A percentile compares a stretch with the other conserved stretches of the same genome.
Evolutionary conservation across 2,113 vertebrate genomes (phyloP).

Genomic region (Saccopteryx leptura): DNA sequence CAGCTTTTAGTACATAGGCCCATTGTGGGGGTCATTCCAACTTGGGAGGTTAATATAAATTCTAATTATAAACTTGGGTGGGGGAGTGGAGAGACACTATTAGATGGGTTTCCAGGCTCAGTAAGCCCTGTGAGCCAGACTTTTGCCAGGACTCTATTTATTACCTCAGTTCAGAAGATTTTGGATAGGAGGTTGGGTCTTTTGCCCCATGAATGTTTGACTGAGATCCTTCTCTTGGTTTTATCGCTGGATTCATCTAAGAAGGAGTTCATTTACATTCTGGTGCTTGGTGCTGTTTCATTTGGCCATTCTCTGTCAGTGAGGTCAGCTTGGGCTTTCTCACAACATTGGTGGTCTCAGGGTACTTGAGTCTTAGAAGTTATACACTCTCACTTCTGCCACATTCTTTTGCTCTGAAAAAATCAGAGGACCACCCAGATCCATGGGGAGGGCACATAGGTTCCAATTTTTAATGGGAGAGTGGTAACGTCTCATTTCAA

Average conservation of each 20-base stretch:
- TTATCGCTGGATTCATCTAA: not conserved
- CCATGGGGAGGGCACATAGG: not conserved
- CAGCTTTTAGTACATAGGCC: not conserved
- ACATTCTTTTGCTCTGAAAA: constrained; percentile 24
- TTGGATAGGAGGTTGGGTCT: not conserved
- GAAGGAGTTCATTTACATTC: not conserved
- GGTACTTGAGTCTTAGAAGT: constrained; percentile 15
- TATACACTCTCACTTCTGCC: not conserved
- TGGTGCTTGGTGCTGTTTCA: not conserved
- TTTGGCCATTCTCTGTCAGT: not conserved
- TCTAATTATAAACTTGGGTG: not conserved
- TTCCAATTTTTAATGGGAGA: not conserved
- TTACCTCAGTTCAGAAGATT: not conserved
- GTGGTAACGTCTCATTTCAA: not conserved
- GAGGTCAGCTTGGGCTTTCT: not conserved
- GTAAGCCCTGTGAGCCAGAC: not conserved
- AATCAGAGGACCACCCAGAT: not conserved
- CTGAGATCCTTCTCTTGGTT: not conserved
- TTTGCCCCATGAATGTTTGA: not conserved
- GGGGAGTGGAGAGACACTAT: not conserved
- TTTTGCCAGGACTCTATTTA: not conserved
- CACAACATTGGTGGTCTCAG: not conserved
- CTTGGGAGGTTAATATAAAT: not conserved
- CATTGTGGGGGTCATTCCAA: constrained; percentile 1
- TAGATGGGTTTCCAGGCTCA: not conserved